Percentiles rank a stretch among this genome's conserved stretches.
phyloP scores from a whole-genome alignment of 1,140 invertebrate species.

The Micrasema longulum region DNA sequence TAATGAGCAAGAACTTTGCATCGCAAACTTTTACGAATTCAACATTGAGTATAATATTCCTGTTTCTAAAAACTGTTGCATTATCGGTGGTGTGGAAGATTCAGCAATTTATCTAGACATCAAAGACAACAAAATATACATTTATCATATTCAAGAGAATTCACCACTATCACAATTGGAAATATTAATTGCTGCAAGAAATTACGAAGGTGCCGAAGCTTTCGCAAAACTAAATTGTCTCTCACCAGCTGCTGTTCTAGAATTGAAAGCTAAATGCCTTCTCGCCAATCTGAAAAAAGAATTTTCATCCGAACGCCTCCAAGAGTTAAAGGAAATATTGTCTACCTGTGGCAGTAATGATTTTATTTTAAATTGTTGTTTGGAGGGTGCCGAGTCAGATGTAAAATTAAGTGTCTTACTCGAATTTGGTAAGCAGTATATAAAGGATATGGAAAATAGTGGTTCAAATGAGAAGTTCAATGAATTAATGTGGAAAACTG shows the following conservation, averaged over 20 bases:
- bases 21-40: conserved; percentile 35
- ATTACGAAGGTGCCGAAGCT: conserved; percentile 51
- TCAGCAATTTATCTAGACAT: conserved; percentile 46
- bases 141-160: conserved; percentile 50
- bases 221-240: conserved; percentile 48
- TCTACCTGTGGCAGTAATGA: conserved; percentile 40
- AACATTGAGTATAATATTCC: conserved; percentile 34
- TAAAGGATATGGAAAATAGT: conserved; percentile 26
- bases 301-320: conserved; percentile 33
- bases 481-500: conserved; percentile 48
- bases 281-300: conserved; percentile 43
- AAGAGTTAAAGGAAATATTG: conserved; percentile 48
- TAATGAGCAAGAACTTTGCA: conserved; percentile 28
- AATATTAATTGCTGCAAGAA: conserved; percentile 45
- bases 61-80: conserved; percentile 42
- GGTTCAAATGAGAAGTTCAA: conserved; percentile 39
- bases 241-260: conserved; percentile 46
- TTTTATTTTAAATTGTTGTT: conserved; percentile 47
- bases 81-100: conserved; percentile 47
- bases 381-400: conserved; percentile 45
- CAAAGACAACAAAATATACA: conserved; percentile 42
- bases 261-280: conserved; percentile 52
- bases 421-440: conserved; percentile 46
- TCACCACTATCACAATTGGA: conserved; percentile 50
- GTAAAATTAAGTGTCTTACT: conserved; percentile 40